These are phyloP conservation scores for Pterois miles DNA, from an alignment of 2,797 vertebrate genomes.

Conservation along the genomic window DNA sequence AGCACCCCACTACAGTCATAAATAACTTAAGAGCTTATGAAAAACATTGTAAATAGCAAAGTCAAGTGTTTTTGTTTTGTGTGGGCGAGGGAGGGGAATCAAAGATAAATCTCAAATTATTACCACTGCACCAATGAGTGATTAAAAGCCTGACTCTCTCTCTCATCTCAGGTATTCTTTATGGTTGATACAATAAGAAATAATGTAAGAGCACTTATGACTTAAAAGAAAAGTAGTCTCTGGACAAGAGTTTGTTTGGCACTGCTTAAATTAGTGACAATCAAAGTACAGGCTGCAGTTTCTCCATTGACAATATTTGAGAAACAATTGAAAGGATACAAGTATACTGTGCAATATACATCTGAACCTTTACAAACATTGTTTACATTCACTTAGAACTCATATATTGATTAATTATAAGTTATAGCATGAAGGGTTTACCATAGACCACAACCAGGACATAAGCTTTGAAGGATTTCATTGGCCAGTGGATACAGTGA, in stretches of 20 bases:
- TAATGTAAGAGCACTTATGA: background rate
- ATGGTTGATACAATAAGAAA: constrained; percentile 13
- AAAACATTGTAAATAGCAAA: constrained; percentile 13
- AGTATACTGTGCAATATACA: background rate
- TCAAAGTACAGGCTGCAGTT: constrained; percentile 21
- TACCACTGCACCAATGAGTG: constrained; percentile 12
- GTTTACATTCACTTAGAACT: constrained; percentile 9
- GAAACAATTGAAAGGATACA: background rate
- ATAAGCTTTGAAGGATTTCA: constrained; percentile 1
- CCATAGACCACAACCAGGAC: background rate
- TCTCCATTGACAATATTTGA: background rate
- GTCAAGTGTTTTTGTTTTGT: constrained; percentile 33
- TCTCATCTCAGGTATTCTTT: background rate
- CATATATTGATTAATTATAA: background rate
- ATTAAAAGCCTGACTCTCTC: constrained; percentile 22
- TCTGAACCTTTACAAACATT: background rate
- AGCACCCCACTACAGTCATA: constrained; percentile 3
- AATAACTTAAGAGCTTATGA: constrained; percentile 21
- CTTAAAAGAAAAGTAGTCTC: constrained; percentile 11
- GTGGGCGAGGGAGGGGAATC: constrained; percentile 1
- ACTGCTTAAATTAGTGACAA: background rate
- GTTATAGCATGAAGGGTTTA: background rate
- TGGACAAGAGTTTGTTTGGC: constrained; percentile 1
- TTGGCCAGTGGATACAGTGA: background rate
- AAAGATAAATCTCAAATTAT: constrained; percentile 24